Evolutionary conservation across 2,113 vertebrate genomes (phyloP).

Genomic region (Orcinus orca): DNA sequence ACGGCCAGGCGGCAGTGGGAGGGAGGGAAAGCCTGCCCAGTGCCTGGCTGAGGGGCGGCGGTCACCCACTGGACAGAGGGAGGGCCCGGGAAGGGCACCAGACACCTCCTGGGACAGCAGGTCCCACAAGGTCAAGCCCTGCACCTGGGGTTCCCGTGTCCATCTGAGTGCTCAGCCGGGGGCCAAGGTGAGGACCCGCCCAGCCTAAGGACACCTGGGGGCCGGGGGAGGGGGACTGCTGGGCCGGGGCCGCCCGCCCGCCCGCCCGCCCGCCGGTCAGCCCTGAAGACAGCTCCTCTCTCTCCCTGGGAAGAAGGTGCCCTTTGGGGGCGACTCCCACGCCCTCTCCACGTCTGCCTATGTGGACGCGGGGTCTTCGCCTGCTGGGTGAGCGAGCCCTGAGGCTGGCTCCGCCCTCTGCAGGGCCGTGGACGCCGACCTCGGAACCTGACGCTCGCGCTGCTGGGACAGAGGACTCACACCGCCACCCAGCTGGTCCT

Average conservation of each 20-base stretch:
- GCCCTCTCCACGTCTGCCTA: not conserved
- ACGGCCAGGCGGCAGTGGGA: too few relatives aligned
- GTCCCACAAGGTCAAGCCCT: not conserved
- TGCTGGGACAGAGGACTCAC: not conserved
- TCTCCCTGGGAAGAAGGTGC: not conserved
- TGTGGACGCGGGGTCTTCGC: not conserved
- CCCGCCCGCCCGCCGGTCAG: accelerated
- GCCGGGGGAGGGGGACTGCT: accelerated
- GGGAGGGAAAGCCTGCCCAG: not conserved
- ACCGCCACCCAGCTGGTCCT: not conserved
- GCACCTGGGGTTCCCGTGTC: not conserved
- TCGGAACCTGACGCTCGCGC: accelerated
- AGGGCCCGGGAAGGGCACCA: not conserved
- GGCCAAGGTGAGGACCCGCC: not conserved
- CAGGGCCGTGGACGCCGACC: accelerated
- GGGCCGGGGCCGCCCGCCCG: too few relatives aligned
- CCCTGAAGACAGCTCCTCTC: not conserved
- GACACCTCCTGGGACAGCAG: too few relatives aligned
- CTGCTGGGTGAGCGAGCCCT: not conserved
- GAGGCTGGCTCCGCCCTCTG: not conserved
- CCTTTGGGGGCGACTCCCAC: not conserved
- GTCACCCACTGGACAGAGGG: accelerated
- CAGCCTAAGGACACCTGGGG: accelerated
- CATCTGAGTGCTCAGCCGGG: not conserved
- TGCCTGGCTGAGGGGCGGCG: not conserved